phyloP scores from a whole-genome alignment of 2,113 vertebrate genomes.

The Sclerurus mexicanus region DNA sequence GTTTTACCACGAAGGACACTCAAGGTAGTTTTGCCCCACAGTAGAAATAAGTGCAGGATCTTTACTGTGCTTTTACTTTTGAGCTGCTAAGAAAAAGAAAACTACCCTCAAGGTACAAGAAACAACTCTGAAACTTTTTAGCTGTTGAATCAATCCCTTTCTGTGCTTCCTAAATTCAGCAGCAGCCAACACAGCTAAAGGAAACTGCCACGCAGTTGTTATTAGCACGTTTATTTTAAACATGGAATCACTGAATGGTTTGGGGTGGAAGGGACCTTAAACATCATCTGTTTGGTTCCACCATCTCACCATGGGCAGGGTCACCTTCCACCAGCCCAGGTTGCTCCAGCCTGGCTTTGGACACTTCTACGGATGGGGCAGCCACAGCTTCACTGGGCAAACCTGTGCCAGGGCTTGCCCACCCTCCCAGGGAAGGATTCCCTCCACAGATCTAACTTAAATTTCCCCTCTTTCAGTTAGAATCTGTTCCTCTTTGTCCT shows the following conservation, averaged over 20 bases:
- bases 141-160: neutral
- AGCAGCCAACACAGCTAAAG: neutral
- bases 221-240: neutral
- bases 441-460: neutral
- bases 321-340: rapidly evolving
- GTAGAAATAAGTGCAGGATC: neutral
- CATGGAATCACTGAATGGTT: neutral
- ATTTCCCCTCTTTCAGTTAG: neutral
- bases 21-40: neutral
- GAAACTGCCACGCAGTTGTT: rapidly evolving
- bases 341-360: rapidly evolving
- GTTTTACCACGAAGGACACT: neutral
- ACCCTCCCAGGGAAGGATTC: neutral
- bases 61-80: neutral
- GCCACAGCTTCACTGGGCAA: neutral
- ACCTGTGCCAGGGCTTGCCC: neutral
- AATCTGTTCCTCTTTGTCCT: neutral
- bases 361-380: neutral
- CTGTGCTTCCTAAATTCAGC: neutral
- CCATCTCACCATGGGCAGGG: neutral
- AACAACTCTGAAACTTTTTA: neutral
- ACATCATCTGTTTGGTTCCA: rapidly evolving
- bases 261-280: neutral
- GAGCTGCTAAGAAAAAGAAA: neutral
- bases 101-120: neutral